Evolutionary conservation across 2,888 invertebrate species (phyloP), one percentile per base, ranked within the genome.

Genomic region (Linyphia triangularis): DNA sequence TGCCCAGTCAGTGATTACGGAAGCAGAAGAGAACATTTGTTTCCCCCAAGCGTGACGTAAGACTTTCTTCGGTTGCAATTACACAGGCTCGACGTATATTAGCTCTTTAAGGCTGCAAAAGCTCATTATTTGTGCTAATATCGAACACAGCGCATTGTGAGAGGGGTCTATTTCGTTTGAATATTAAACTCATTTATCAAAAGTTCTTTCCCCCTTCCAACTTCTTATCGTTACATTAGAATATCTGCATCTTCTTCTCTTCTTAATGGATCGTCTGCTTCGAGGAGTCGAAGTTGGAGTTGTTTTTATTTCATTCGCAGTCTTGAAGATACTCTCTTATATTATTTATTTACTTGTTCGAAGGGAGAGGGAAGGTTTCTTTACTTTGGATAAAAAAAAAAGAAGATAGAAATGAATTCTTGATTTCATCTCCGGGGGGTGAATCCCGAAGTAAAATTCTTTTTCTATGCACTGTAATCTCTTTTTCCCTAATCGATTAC

Each of bases 171-270:
- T 82, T 82, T 72, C 82, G 40, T 70, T 82, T 82, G 82, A 82
- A 82, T 82, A 82, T 82, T 82, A 82, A 72, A 57, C 61, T 43
- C 82, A 82, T 82, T 82, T 63, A 72, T 82, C 82, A 82, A 72
- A 81, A 70, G n/a, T 81, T 69, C 69, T 16, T 22, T n/a, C 37
- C n/a, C 22, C 61, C 78, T 22, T 5, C 28, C 30, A 22, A 10
- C 57, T 81, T 72, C 82, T 72, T 82, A 82, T 82, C 82, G 72
- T 70, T 81, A 65, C 57, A 81, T 81, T 72, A 82, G 72, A 26
- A 72, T 40, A 82, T 70, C 61, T 82, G 72, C 82, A 70, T 82
- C 43, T 43, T 63, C 67, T 33, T 67, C 59, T 70, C 33, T 43
- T 72, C 51, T 72, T 82, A 82, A 82, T 82, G 82, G 82, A 82